Conservation (phyloP, 1,140 invertebrate species). For the Drosophila biarmipes region DNA sequence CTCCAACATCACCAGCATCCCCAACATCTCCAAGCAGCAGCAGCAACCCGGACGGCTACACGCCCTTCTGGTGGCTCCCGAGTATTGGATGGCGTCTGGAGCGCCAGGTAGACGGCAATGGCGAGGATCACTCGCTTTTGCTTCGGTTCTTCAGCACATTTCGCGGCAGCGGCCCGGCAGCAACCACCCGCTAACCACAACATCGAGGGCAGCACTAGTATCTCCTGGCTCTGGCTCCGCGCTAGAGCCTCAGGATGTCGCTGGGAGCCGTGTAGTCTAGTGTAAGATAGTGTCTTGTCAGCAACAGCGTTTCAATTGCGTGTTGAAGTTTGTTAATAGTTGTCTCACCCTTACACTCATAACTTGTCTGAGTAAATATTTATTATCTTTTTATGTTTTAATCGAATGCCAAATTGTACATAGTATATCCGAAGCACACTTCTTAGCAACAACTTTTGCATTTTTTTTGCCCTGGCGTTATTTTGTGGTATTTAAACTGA, state of each 20-base stretch:
- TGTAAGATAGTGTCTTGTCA: conserved; percentile 24
- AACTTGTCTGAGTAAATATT: conserved; percentile 21
- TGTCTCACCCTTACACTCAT: conserved; percentile 16
- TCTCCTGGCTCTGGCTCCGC: conserved; percentile 21
- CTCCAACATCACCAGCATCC: too few relatives aligned
- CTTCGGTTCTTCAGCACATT: conserved; percentile 70
- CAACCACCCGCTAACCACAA: conserved; percentile 17
- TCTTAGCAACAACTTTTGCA: conserved; percentile 38
- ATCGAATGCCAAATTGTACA: conserved; percentile 50
- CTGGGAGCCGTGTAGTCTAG: conserved; percentile 12
- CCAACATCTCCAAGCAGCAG: conserved; percentile 18
- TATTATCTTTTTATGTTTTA: conserved; percentile 18
- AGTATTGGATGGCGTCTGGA: conserved; percentile 71
- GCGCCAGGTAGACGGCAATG: conserved; percentile 48
- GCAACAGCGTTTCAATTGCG: conserved; percentile 59
- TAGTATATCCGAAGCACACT: conserved; percentile 13
- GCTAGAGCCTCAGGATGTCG: conserved; percentile 18
- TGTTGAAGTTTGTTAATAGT: conserved; percentile 61
- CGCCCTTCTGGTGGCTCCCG: conserved; percentile 77
- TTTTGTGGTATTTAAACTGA: conserved; percentile 60
- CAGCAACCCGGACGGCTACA: conserved; percentile 36
- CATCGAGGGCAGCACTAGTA: conserved; percentile 16
- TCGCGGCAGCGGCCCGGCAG: conserved; percentile 26
- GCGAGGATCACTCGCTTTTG: conserved; percentile 67
- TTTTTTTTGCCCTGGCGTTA: conserved; percentile 1